These are phyloP conservation scores for Nymphalis c-album DNA, from an alignment of 2,888 invertebrate species.

Conservation along the genomic window DNA sequence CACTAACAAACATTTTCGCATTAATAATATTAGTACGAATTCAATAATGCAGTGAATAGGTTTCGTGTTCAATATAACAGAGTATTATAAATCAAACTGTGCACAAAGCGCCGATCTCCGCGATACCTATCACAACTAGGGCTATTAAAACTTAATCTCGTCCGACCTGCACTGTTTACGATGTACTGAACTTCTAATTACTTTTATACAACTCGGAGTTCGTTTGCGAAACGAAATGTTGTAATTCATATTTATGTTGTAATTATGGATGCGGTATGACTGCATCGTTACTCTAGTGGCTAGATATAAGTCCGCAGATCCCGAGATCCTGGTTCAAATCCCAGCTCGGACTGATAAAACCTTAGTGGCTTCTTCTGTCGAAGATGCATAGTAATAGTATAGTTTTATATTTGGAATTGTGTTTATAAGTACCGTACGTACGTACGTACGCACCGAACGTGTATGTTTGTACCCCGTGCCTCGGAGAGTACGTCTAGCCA, in stretches of 20 bases:
- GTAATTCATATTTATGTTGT: background rate
- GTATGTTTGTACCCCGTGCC: no score
- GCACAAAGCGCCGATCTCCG: background rate
- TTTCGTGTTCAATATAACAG: background rate
- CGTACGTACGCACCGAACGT: no score
- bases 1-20: no score
- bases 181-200: constrained; percentile 13
- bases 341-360: no score
- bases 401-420: no score
- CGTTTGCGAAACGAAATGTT: background rate
- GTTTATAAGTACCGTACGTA: no score
- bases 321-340: no score
- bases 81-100: constrained; percentile 2
- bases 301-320: no score
- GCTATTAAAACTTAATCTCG: constrained; percentile 17
- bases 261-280: background rate
- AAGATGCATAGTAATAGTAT: no score
- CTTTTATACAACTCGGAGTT: constrained; percentile 12
- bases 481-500: no score
- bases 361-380: no score
- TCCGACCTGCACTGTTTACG: constrained; percentile 22
- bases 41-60: background rate
- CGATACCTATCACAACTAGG: background rate
- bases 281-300: no score
- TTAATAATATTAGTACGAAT: background rate